Percentiles rank a stretch among this genome's conserved stretches.
phyloP scores from a whole-genome alignment of 2,797 vertebrate species.

The Masticophis lateralis region DNA sequence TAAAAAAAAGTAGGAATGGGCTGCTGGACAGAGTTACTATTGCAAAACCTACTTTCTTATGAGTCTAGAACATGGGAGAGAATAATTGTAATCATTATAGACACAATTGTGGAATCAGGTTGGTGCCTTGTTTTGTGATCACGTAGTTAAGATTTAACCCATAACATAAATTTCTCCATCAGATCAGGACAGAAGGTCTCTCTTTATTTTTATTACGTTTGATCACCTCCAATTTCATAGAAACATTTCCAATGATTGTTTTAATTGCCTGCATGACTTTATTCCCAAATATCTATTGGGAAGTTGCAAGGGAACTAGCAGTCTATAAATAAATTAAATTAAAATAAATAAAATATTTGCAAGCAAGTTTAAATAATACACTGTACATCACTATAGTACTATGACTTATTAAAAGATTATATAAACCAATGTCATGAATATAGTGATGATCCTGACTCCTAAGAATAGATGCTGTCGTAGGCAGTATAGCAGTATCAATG shows the following conservation, averaged over 20 bases:
- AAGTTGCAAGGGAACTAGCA: not conserved
- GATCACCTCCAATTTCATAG: not conserved
- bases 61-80: not conserved
- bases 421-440: constrained; percentile 25
- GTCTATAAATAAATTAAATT: not conserved
- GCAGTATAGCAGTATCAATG: constrained; percentile 16
- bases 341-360: not conserved
- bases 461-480: not conserved
- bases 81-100: not conserved
- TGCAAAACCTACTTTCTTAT: not conserved
- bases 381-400: not conserved
- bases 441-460: not conserved
- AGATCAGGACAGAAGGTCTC: not conserved
- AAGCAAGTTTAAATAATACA: constrained; percentile 5
- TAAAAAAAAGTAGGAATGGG: not conserved
- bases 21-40: not conserved
- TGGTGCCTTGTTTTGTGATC: not conserved
- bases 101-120: not conserved
- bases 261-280: not conserved
- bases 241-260: not conserved
- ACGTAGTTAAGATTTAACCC: not conserved
- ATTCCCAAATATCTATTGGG: not conserved
- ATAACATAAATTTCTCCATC: not conserved
- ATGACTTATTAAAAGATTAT: not conserved
- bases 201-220: not conserved